Base-by-base conservation (phyloP, 2,888 invertebrate species). In the Cephus nigrinus region DNA sequence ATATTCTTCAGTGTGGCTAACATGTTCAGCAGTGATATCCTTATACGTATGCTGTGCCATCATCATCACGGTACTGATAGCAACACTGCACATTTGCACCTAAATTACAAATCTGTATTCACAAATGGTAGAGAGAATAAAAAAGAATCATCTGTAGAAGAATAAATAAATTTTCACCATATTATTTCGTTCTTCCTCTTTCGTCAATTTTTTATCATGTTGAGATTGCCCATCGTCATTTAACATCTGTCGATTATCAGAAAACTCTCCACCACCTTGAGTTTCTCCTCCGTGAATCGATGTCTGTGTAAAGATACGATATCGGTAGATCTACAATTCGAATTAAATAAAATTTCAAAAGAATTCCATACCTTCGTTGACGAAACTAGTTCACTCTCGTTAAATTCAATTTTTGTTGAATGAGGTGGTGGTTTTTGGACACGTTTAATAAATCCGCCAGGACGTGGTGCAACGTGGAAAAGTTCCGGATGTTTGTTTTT, bases 1-100 rank as follows among this genome's bases (percentile, higher is more conserved):
- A 75, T 84, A 84, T 68, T 80, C 82, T 69, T 84, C 80, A 0
- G 82, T 81, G 75, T 79, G 80, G 15, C 74, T 80, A 12, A 82
- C 76, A 75, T 84, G 84, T 40, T 84, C 82, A 34, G 77, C 40
- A 15, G 83, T 84, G 55, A 84, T 84, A 36, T 81, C 78, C 12
- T 79, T 75, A 73, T 82, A 83, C 12, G 75, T 73, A 31, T 68
- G 68, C 68, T 68, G 75, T 31, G 32, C 75, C 68, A 75, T 40
- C 75, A 68, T 80, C 81, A 84, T 84, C 11, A 75, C 68, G 12
- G 75, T 68, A 11, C 68, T 75, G 55, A 68, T 75, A 11, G 81
- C 82, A 71, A 79, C 79, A 69, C 83, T 83, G 78, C 83, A 82
- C 72, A 83, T 79, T 69, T 76, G 79, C 12, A 82, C 80, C 84